These are phyloP conservation scores for Megaleporinus macrocephalus DNA, from an alignment of 2,113 vertebrate species.

Conservation along the genomic window DNA sequence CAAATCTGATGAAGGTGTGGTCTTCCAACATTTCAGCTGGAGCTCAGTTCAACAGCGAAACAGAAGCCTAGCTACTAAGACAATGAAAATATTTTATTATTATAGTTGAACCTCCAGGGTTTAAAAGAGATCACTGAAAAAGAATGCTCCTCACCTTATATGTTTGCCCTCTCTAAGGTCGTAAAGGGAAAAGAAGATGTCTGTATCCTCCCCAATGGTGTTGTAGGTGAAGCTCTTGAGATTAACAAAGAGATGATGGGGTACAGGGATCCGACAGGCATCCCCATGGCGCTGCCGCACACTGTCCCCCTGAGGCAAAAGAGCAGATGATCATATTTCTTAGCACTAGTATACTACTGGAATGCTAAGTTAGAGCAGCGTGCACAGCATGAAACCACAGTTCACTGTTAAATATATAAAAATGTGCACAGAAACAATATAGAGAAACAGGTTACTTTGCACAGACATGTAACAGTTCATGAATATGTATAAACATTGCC, in stretches of 20 bases:
- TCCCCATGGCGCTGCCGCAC: conserved; percentile 88
- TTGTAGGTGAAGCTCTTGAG: conserved; percentile 98
- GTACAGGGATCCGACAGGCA: conserved; percentile 85
- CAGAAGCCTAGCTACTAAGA: neutral
- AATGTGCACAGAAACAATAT: neutral
- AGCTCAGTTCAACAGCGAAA: neutral
- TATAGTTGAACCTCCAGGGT: too few relatives aligned
- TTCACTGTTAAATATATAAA: neutral
- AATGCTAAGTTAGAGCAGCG: neutral
- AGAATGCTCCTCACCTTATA: conserved; percentile 85
- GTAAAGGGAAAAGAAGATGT: conserved; percentile 95
- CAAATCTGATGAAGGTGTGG: too few relatives aligned
- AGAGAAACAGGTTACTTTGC: neutral
- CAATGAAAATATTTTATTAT: neutral
- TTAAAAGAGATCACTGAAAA: too few relatives aligned
- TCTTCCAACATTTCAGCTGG: too few relatives aligned
- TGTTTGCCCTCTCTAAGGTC: conserved; percentile 93
- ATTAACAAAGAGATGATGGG: conserved; percentile 94
- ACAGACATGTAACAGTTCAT: neutral
- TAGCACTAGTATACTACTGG: neutral
- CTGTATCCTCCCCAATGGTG: conserved; percentile 94
- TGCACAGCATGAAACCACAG: neutral
- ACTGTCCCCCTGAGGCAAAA: conserved; percentile 80
- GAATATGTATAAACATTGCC: neutral
- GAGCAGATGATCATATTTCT: neutral